Evolutionary conservation across 1,140 invertebrate species (phyloP).

Genomic region (Drosophila kanapiae): DNA sequence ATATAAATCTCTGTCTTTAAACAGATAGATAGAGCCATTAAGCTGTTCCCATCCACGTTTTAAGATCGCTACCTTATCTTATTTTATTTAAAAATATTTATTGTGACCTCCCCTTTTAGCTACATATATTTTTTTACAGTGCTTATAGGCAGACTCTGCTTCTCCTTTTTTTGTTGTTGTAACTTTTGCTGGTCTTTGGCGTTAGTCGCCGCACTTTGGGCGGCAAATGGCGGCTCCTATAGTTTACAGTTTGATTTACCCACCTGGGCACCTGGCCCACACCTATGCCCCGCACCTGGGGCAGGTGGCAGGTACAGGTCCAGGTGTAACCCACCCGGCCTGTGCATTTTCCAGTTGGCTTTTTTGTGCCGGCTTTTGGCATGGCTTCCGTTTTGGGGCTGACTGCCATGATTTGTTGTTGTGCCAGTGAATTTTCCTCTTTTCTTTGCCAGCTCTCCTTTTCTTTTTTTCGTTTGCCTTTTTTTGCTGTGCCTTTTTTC

Average conservation of each 20-base stretch:
- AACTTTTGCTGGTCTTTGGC: conserved; percentile 66
- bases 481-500: conserved; percentile 17
- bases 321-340: not conserved
- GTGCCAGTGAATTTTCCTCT: conserved; percentile 37
- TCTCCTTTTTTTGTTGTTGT: conserved; percentile 1
- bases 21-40: too few relatives aligned
- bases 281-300: not conserved
- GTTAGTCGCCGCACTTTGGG: conserved; percentile 74
- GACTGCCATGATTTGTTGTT: conserved; percentile 70
- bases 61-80: too few relatives aligned
- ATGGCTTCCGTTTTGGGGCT: conserved; percentile 67
- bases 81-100: not conserved
- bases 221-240: conserved; percentile 69
- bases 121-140: not conserved
- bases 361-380: conserved; percentile 56
- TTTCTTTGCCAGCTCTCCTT: conserved; percentile 6
- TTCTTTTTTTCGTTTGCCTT: not conserved
- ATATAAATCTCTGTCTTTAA: too few relatives aligned
- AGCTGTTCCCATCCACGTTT: too few relatives aligned
- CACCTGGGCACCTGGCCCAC: conserved; percentile 19
- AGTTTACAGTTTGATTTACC: conserved; percentile 70
- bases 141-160: conserved; percentile 11
- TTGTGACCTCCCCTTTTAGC: too few relatives aligned
- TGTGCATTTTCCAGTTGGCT: conserved; percentile 17
- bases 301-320: conserved; percentile 14